Evolutionary conservation across 1,140 invertebrate genomes (phyloP).

Genomic region (Octopus sinensis): DNA sequence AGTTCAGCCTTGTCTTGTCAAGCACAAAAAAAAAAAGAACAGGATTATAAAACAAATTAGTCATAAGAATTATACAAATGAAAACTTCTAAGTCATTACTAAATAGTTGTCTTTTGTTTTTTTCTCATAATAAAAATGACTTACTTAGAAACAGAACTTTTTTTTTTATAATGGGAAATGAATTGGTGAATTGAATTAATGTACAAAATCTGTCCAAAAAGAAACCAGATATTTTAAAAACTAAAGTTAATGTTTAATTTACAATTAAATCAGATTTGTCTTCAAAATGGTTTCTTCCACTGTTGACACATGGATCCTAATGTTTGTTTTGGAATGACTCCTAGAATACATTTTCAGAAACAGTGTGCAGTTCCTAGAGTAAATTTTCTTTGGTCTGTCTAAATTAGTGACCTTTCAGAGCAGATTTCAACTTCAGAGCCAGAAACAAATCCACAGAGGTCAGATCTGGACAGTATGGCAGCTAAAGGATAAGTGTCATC

Average conservation of each 20-base stretch:
- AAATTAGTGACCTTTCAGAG: neutral
- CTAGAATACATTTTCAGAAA: neutral
- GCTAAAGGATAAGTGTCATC: neutral
- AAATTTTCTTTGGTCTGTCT: neutral
- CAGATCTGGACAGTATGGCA: neutral
- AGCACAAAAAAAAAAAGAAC: too few species aligned
- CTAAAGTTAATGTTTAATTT: neutral
- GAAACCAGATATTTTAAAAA: slow-evolving; percentile 3
- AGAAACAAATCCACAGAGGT: slow-evolving; percentile 1
- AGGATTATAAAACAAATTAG: too few species aligned
- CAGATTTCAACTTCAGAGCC: neutral
- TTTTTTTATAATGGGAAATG: too few species aligned
- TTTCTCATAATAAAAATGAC: too few species aligned
- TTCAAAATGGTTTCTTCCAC: slow-evolving; percentile 5
- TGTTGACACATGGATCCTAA: slow-evolving; percentile 1
- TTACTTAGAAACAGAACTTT: too few species aligned
- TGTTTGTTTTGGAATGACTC: neutral
- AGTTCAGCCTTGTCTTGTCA: too few species aligned
- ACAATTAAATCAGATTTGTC: slow-evolving; percentile 5
- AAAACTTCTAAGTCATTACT: too few species aligned
- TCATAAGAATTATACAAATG: too few species aligned
- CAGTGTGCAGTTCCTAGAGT: slow-evolving; percentile 3
- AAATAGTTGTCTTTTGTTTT: too few species aligned
- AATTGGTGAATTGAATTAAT: neutral
- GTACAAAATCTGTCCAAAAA: slow-evolving; percentile 1